These are phyloP conservation scores for Nerophis ophidion DNA, from an alignment of 2,113 vertebrate genomes.

Conservation along the genomic window DNA sequence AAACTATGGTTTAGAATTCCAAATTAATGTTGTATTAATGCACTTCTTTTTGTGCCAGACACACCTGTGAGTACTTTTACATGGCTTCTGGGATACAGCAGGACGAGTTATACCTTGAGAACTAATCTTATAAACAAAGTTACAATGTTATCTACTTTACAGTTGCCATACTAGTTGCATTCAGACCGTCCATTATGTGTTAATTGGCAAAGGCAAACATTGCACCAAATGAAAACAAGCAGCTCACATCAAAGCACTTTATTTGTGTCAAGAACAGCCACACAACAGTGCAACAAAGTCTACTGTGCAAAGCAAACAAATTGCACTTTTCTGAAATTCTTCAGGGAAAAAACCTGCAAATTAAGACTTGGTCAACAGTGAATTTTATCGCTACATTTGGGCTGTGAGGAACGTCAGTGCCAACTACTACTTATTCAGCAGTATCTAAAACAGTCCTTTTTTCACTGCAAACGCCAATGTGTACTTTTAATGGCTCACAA, in stretches of 20 bases:
- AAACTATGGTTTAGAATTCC: too few species aligned
- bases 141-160: too few species aligned
- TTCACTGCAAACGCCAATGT: neutral
- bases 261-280: conserved; percentile 2
- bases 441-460: conserved; percentile 16
- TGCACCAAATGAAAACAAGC: neutral
- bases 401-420: conserved; percentile 30
- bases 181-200: too few species aligned
- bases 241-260: conserved; percentile 25
- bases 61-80: too few species aligned
- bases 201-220: neutral
- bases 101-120: too few species aligned
- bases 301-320: conserved; percentile 4
- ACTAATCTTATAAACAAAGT: too few species aligned
- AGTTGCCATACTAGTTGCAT: too few species aligned
- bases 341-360: conserved; percentile 4
- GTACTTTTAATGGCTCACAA: conserved; percentile 37
- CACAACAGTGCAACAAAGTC: conserved; percentile 10
- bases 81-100: too few species aligned
- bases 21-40: too few species aligned
- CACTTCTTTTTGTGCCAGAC: too few species aligned
- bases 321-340: neutral
- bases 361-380: conserved; percentile 7
- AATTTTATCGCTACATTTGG: conserved; percentile 31
- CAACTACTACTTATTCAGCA: conserved; percentile 26